These are phyloP conservation scores for Holacanthus passer DNA, from an alignment of 2,113 vertebrate genomes.

Conservation along the genomic window DNA sequence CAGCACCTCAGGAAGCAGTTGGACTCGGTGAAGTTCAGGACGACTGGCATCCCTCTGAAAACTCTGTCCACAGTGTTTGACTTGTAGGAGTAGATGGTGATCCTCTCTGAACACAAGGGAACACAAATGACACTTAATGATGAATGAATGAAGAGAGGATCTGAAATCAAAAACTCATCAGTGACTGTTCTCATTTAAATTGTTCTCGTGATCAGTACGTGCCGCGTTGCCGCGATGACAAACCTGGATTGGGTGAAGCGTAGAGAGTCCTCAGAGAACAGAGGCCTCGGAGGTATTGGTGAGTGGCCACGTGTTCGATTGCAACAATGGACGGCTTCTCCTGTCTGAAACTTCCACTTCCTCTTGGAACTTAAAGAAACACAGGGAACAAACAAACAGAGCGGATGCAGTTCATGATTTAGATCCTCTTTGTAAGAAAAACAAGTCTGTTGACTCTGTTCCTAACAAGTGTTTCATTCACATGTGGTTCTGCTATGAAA, in stretches of 20 bases:
- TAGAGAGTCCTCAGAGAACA: constrained; percentile 25
- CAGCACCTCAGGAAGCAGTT: constrained; percentile 78
- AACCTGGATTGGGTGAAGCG: constrained; percentile 71
- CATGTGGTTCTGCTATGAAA: too few species aligned
- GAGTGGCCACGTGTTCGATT: constrained; percentile 51
- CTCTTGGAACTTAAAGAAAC: constrained; percentile 71
- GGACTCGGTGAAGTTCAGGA: constrained; percentile 77
- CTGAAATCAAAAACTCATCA: neutral
- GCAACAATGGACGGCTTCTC: neutral
- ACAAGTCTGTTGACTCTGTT: too few species aligned
- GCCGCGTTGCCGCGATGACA: neutral
- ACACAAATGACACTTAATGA: neutral
- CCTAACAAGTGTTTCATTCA: too few species aligned
- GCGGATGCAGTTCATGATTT: fast-evolving
- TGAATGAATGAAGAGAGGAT: neutral
- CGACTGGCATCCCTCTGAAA: constrained; percentile 73
- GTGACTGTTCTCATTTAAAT: neutral
- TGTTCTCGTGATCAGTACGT: neutral
- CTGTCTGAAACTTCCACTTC: constrained; percentile 51
- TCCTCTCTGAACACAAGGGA: constrained; percentile 62
- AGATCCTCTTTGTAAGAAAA: too few species aligned
- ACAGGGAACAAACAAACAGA: constrained; percentile 1
- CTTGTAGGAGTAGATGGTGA: constrained; percentile 83
- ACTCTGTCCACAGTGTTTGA: neutral
- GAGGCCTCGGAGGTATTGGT: constrained; percentile 52